Percentiles rank a stretch among this genome's conserved stretches.
Evolutionary conservation across 2,888 invertebrate genomes (phyloP).

Genomic region (Rhopalosiphum nymphaeae): DNA sequence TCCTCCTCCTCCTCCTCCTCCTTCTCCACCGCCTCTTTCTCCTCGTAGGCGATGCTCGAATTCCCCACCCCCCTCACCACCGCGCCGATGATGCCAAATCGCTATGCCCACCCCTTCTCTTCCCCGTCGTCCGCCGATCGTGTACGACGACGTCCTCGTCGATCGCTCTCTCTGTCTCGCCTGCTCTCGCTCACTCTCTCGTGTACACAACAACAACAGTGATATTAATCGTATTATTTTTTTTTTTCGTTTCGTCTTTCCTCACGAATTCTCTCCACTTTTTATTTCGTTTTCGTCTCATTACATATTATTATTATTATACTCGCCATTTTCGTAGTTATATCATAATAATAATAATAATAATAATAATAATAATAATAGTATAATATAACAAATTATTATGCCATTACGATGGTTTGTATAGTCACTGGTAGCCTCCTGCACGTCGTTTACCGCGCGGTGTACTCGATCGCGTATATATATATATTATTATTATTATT

Average conservation of each 20-base stretch:
- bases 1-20: neutral
- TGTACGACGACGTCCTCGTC: neutral
- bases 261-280: neutral
- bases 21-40: neutral
- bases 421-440: neutral
- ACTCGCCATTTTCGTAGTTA: neutral
- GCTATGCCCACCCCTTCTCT: neutral
- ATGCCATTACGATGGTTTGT: neutral
- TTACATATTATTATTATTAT: neutral
- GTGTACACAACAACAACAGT: neutral
- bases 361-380: no score
- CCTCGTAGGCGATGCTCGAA: neutral
- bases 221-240: neutral
- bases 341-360: neutral
- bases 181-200: neutral
- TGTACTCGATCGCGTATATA: neutral
- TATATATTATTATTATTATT: neutral
- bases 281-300: neutral
- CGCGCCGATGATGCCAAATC: neutral
- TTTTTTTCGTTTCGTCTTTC: slow-evolving; percentile 1
- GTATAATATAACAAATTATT: neutral
- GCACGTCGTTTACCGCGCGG: neutral
- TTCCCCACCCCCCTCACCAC: neutral
- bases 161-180: neutral
- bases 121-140: neutral